Evolutionary conservation across 2,888 invertebrate genomes (phyloP), one percentile per base, ranked within the genome.

Genomic region (Saturnia pavonia): DNA sequence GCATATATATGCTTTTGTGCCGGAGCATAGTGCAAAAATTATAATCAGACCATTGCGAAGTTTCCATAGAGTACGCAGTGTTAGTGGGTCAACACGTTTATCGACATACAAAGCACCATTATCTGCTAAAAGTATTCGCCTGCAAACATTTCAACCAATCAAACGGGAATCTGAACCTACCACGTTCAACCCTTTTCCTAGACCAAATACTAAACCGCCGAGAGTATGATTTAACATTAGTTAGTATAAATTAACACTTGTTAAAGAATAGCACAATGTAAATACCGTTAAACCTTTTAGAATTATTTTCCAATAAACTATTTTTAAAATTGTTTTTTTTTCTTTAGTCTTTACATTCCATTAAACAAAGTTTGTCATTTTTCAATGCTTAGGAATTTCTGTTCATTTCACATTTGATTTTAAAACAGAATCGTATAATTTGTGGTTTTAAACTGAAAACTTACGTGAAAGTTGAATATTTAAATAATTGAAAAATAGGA

Each of bases 1-100:
- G 73, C 88, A 92, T 72, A 75, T 90, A 0, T 90, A 92, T 74
- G 83, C 87, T 0, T 91, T 82, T 73, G 82, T 89, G 70, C 92
- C 93, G 40, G 77, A 84, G 4, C 72, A 80, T 51, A 85, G 79
- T 70, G 78, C 87, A 4, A 92, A 88, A 76, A 86, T 92, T 22
- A 85, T 92, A 42, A 84, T 93, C 8, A 85, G 89, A 73, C 91
- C 91, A 16, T 82, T 88, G 19, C 76, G 80, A 14, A 76, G 80
- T 16, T 78, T 80, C 57, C 69, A 82, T 3, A 88, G 82, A 74
- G 70, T 86, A 60, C 85, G 82, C 22, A 79, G 81, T 45, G 77
- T 87, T n/a, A 78, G 77, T 72, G 76, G 79, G 6, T 84, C 82
- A 25, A 78, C 76, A 0, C 80, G 85, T 69, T 74, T 85, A 19